Conservation (phyloP, 2,113 vertebrate genomes). For the Sphyrna mokarran region DNA sequence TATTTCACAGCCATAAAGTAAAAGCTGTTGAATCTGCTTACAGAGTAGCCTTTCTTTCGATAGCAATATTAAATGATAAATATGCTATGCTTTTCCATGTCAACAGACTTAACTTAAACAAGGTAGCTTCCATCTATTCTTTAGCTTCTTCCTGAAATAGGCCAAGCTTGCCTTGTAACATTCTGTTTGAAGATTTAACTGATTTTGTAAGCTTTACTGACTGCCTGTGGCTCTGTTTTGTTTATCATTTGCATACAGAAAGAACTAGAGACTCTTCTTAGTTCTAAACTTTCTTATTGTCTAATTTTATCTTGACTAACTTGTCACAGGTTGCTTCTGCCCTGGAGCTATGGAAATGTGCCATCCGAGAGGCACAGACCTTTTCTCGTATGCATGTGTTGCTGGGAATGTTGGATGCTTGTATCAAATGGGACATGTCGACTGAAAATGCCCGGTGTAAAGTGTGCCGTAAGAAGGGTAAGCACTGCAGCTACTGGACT, state of each 20-base stretch:
- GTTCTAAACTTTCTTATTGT: neutral
- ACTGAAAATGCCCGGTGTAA: slow-evolving; percentile 95
- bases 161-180: neutral
- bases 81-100: neutral
- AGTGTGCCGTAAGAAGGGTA: slow-evolving; percentile 96
- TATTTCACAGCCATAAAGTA: neutral
- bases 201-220: neutral
- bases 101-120: neutral
- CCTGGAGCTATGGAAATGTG: slow-evolving; percentile 85
- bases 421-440: slow-evolving; percentile 99
- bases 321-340: slow-evolving; percentile 79
- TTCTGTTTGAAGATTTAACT: neutral
- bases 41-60: neutral
- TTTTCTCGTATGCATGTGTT: slow-evolving; percentile 94
- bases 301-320: neutral
- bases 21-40: neutral
- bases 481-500: neutral
- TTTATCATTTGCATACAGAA: neutral
- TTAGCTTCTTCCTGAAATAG: neutral
- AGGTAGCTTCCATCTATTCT: neutral
- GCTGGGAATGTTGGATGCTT: slow-evolving; percentile 92
- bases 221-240: neutral
- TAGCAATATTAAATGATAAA: neutral
- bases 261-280: neutral
- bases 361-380: slow-evolving; percentile 86